A percentile compares a stretch with the other conserved stretches of the same genome.
Evolutionary conservation across 2,888 invertebrate species (phyloP).

Genomic region (Eilema depressum): DNA sequence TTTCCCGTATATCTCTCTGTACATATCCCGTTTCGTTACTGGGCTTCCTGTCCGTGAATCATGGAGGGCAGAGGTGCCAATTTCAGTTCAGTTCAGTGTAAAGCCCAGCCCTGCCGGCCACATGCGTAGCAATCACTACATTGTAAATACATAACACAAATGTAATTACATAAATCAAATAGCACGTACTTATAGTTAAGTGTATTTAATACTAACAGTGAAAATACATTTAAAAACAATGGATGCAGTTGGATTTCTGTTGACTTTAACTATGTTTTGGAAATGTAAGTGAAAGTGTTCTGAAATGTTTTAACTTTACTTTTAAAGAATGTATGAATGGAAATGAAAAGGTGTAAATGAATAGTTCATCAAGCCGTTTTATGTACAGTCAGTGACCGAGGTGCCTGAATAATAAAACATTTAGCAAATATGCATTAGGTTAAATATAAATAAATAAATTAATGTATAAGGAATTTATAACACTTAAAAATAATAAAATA

Average conservation of each 20-base stretch:
- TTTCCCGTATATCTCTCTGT: conserved; percentile 70
- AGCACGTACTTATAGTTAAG: conserved; percentile 44
- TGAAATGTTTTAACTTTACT: background rate
- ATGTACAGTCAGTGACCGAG: background rate
- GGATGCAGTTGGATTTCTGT: conserved; percentile 67
- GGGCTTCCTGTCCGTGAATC: conserved; percentile 82
- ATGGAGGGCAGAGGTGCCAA: conserved; percentile 67
- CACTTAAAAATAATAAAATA: background rate
- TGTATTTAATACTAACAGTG: conserved; percentile 51
- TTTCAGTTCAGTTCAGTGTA: conserved; percentile 72
- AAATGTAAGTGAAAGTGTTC: conserved; percentile 71
- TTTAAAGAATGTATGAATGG: background rate
- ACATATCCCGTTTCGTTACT: conserved; percentile 79
- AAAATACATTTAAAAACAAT: conserved; percentile 64
- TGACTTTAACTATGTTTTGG: conserved; percentile 72
- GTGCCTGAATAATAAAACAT: background rate
- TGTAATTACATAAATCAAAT: conserved; percentile 44
- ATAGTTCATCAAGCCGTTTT: background rate
- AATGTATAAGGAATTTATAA: background rate
- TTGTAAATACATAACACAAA: conserved; percentile 57
- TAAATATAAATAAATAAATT: background rate
- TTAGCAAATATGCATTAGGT: background rate
- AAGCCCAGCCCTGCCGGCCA: conserved; percentile 65
- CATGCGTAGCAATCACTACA: conserved; percentile 60
- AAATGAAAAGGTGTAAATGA: background rate